Evolutionary conservation across 2,888 invertebrate genomes (phyloP).

Genomic region (Andrena haemorrhoa): DNA sequence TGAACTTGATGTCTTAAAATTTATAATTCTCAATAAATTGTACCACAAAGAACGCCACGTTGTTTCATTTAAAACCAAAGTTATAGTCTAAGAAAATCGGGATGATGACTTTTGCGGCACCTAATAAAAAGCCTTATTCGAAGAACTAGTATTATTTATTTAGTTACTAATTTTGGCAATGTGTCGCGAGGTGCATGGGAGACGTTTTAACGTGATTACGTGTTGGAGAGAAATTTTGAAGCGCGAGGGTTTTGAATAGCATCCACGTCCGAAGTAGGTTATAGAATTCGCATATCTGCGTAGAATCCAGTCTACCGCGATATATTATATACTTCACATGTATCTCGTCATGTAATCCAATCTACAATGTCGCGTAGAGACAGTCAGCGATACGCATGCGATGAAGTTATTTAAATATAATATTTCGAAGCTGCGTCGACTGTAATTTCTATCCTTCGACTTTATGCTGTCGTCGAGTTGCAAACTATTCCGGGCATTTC

Average conservation of each 20-base stretch:
- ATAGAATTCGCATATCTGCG: constrained; percentile 24
- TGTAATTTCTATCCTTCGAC: constrained; percentile 5
- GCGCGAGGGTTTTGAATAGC: constrained; percentile 28
- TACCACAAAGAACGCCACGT: too few relatives aligned
- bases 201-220: constrained; percentile 9
- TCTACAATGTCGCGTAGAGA: constrained; percentile 1
- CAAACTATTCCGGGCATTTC: background rate
- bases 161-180: background rate
- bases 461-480: too few relatives aligned
- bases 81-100: too few relatives aligned
- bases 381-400: background rate
- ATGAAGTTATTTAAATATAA: constrained; percentile 23
- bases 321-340: constrained; percentile 17
- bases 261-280: constrained; percentile 21
- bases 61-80: too few relatives aligned
- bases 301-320: constrained; percentile 21
- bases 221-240: constrained; percentile 7
- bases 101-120: too few relatives aligned
- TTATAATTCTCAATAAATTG: too few relatives aligned
- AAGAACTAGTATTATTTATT: too few relatives aligned
- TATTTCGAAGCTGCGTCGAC: background rate
- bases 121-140: too few relatives aligned
- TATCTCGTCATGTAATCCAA: constrained; percentile 38
- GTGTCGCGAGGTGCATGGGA: background rate
- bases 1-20: too few relatives aligned